phyloP scores from a whole-genome alignment of 2,797 vertebrate genomes.

The Onychomys torridus region DNA sequence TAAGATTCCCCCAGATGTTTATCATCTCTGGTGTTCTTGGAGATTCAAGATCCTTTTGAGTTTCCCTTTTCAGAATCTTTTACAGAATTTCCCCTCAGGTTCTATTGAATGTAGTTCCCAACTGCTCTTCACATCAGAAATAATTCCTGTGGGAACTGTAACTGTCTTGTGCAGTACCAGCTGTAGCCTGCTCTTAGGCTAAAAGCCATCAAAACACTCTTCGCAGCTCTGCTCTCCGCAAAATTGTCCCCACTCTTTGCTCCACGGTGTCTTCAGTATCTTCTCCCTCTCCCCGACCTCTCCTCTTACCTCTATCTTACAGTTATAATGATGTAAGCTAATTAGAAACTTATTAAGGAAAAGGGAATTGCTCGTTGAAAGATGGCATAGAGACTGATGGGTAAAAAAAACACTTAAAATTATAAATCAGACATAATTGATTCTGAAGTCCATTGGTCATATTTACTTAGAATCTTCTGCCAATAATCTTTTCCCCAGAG shows the following conservation, averaged over 20 bases:
- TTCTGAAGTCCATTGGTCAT: background rate
- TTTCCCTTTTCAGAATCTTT: background rate
- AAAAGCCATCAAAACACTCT: background rate
- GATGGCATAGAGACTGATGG: background rate
- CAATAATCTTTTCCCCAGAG: background rate
- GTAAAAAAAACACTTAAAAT: background rate
- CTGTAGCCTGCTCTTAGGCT: background rate
- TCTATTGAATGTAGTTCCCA: background rate
- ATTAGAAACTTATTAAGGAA: background rate
- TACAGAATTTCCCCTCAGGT: background rate
- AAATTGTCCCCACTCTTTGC: background rate
- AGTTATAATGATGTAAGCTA: background rate
- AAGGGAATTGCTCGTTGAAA: background rate
- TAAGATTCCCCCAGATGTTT: background rate
- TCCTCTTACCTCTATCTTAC: background rate
- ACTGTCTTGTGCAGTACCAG: background rate
- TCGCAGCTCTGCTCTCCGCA: background rate
- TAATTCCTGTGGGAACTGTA: background rate
- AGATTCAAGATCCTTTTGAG: background rate
- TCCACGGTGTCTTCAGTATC: background rate
- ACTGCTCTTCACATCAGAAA: background rate
- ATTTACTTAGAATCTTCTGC: background rate
- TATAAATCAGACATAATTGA: background rate
- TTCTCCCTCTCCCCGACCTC: background rate
- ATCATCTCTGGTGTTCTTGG: background rate